Base-by-base conservation (phyloP, 2,888 invertebrate species). In the Anoplius nigerrimus region DNA sequence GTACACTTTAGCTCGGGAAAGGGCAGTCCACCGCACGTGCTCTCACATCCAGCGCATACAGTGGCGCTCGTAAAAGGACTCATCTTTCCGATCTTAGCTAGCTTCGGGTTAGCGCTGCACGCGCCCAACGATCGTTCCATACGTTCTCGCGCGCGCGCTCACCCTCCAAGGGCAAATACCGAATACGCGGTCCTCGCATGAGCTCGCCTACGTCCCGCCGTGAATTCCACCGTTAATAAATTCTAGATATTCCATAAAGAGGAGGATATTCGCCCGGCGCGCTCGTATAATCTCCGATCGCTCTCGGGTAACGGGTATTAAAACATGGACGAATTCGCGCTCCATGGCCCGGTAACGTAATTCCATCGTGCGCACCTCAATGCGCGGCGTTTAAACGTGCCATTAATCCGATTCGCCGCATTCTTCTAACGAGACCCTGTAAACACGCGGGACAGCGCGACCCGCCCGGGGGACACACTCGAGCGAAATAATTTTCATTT, bases 321-420 rank as follows among this genome's bases (percentile, higher is more conserved):
- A 65, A 62, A 57, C 27, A 20, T 54, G 55, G 60, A 66, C 55
- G 62, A 67, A 67, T 58, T 62, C 53, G 56, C 62, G 45, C 34
- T 34, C 6, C 8, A 34, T 34, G 34, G 34, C 6, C 34, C 34
- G 34, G 34, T 11, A 34, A 34, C 34, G 11, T 3, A 6, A 34
- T 34, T 34, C 34, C 11, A 34, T 6, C 11, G 34, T 13, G 34
- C 34, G 11, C 34, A 34, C 34, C 34, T 66, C 61, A 66, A 66
- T 61, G 69, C 72, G 66, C 61, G 61, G 66, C 66, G 66, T 74
- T 74, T 74, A 72, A 74, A 72, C 66, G 69, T 61, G 58, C 62
- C 69, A 72, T 74, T 72, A 72, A 72, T 74, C 74, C 8, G 34
- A 34, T 34, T 34, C 34, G 6, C 34, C 4, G 34, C 11, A 34